Base-by-base conservation (phyloP, 2,113 vertebrate genomes). In the Zosterops japonicus region DNA sequence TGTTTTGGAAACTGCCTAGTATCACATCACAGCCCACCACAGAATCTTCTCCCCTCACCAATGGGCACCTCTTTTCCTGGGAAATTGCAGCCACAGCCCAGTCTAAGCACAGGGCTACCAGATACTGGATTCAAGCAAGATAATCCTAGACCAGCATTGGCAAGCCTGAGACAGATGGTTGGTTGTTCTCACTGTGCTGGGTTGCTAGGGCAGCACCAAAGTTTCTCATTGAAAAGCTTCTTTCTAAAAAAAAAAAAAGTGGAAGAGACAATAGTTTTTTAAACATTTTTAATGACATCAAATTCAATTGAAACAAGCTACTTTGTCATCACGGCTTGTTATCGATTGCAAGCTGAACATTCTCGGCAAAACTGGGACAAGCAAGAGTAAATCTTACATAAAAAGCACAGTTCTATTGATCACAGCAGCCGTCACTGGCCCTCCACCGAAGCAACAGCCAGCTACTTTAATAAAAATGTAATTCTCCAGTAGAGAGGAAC, bases 381-480 rank as follows among this genome's bases (percentile, higher is more conserved):
- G 86, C 57, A 76, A 92, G 92, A 96, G 92, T 95, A 96, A 97
- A 96, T 95, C 95, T 95, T 89, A 97, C 92, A 95, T 90, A 92
- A 93, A 96, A 96, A 96, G 76, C 83, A 89, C 17, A 4, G 70
- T 86, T 92, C 46, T 95, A 96, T 96, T 92, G 96, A 96, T 97
- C 80, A 90, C 77, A 95, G 92, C 92, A 82, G 83, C 88, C 4
- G 7, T 53, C 77, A 93, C 94, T 91, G 80, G 87, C 94, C 65
- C 42, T 96, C 29, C 76, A 92, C 76, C 78, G 74, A 94, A 75
- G 80, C 76, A 96, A 79, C 92, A 93, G 70, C 80, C 21, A 60
- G 49, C 69, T 94, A 91, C 94, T 91, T 92, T 95, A 96, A 97
- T 92, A 96, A 96, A 96, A 96, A 93, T 69, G 86, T 93, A 93